These are phyloP conservation scores for Ibidorhyncha struthersii DNA, from an alignment of 2,113 vertebrate species.

Conservation along the genomic window DNA sequence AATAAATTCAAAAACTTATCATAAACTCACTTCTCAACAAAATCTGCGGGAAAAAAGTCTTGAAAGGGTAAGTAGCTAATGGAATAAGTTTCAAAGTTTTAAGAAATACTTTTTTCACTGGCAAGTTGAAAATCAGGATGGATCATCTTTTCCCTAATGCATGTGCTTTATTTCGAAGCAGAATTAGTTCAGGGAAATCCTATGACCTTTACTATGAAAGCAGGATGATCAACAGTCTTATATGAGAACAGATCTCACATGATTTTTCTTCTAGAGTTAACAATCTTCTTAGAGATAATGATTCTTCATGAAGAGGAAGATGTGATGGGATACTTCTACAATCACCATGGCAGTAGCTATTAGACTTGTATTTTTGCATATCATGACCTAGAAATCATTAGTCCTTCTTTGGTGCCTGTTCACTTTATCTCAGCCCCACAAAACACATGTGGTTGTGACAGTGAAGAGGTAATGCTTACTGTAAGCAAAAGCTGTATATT, in stretches of 20 bases:
- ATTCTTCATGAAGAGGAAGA: not conserved
- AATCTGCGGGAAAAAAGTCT: not conserved
- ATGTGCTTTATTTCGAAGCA: not conserved
- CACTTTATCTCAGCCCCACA: not conserved
- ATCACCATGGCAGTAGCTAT: not conserved
- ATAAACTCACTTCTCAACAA: not conserved
- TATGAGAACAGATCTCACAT: not conserved
- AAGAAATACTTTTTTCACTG: not conserved
- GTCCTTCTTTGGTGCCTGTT: not conserved
- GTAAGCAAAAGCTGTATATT: not conserved
- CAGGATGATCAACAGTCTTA: not conserved
- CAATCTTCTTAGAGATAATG: not conserved
- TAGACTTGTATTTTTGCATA: not conserved
- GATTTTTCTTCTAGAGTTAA: not conserved
- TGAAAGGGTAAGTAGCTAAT: not conserved
- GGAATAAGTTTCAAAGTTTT: not conserved
- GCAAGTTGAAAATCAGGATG: not conserved
- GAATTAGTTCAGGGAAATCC: not conserved
- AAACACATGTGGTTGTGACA: not conserved
- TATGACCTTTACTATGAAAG: not conserved
- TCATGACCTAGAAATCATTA: not conserved
- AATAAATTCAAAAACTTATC: not conserved
- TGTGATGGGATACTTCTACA: not conserved
- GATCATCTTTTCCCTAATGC: not conserved
- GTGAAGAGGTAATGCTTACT: not conserved